Evolutionary conservation across 2,888 invertebrate species (phyloP), one percentile per base, ranked within the genome.

Genomic region (Cataglyphis albicans): DNA sequence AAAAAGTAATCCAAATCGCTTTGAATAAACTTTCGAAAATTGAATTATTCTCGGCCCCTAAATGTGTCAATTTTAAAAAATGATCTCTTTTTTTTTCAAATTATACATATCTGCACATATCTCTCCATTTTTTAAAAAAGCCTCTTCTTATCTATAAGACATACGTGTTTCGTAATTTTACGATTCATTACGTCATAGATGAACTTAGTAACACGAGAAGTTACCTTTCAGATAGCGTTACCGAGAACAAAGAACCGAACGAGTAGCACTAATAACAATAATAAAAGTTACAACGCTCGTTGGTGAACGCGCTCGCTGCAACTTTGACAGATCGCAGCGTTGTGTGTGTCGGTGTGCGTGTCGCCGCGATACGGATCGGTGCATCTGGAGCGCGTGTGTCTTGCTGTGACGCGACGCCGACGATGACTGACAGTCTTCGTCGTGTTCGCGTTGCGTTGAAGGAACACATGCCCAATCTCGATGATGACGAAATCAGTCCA

Each of bases 401-500:
- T 29, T 12, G 9, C n/a, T 35, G 6, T 18, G 25, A 52, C 72
- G 70, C 35, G 73, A 72, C 32, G 44, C n/a, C 38, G 3, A 25
- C 18, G 21, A 78, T 68, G 32, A 57, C n/a, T 12, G 32, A n/a
- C 41, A 21, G 65, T 38, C 41, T 41, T 9, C 21, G n/a, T 68
- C 21, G n/a, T 68, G 15, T 15, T 12, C n/a, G 1, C 35, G 12
- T 29, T 18, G 29, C 65, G 67, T 67, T 41, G 57, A 57, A 44
- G 32, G 25, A 83, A 82, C 90, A 74, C 85, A 83, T 87, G 87
- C 12, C 38, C 88, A 87, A 25, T 86, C 87, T 88, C 84, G 76
- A 61, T 41, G 85, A 76, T 93, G 92, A 93, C 91, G 93, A 93
- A 93, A 93, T 67, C 76, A 67, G 80, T 87, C 81, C 93, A 94